Percentiles rank a stretch among this genome's conserved stretches.
These are phyloP conservation scores for Rhyacichthys aspro DNA, from an alignment of 2,797 vertebrate species.

Conservation along the genomic window DNA sequence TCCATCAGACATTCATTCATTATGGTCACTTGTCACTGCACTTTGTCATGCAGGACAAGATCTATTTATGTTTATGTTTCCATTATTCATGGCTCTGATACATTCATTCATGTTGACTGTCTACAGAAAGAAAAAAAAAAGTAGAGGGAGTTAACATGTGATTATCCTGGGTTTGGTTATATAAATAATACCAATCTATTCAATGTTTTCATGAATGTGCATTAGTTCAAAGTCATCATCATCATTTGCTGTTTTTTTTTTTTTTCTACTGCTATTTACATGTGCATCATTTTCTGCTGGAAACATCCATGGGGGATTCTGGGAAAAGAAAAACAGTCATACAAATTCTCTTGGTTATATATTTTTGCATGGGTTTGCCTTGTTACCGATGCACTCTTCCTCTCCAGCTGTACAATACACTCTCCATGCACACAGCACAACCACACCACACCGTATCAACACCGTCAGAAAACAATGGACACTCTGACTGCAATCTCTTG, in stretches of 20 bases:
- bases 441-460: not conserved
- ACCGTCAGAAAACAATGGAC: not conserved
- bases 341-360: not conserved
- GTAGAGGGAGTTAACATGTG: constrained; percentile 21
- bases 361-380: not conserved
- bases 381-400: too few species aligned
- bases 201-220: not conserved
- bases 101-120: constrained; percentile 41
- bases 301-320: not conserved
- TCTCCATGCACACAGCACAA: not conserved
- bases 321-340: not conserved
- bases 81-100: constrained; percentile 30
- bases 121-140: constrained; percentile 16
- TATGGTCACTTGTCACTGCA: constrained; percentile 44
- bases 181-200: constrained; percentile 10
- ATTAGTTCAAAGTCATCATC: not conserved
- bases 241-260: too few species aligned
- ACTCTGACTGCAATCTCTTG: not conserved
- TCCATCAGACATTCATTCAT: constrained; percentile 50
- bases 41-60: constrained; percentile 39
- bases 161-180: constrained; percentile 7
- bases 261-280: not conserved
- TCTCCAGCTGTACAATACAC: not conserved
- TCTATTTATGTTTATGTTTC: constrained; percentile 40
- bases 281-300: constrained; percentile 7